These are phyloP conservation scores for Notodonta ziczac DNA, from an alignment of 2,888 invertebrate genomes.

Conservation along the genomic window DNA sequence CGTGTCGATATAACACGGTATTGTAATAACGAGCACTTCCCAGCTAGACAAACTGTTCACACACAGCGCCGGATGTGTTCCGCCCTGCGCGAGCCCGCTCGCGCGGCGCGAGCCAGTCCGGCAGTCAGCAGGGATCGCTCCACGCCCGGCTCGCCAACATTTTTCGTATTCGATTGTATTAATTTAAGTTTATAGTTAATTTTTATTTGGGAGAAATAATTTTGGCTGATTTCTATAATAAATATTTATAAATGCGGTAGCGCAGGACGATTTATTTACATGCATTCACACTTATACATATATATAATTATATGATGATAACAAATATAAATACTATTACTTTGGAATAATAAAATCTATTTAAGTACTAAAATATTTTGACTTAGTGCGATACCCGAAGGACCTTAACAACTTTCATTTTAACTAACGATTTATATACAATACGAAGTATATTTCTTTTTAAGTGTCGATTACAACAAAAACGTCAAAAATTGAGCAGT, in stretches of 20 bases:
- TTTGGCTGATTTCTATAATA: constrained; percentile 81
- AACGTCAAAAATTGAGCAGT: constrained; percentile 40
- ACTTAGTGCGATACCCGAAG: constrained; percentile 24
- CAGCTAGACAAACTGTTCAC: too few species aligned
- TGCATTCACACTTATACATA: constrained; percentile 36
- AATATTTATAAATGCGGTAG: constrained; percentile 76
- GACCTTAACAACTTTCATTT: not conserved
- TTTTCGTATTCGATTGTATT: constrained; percentile 64
- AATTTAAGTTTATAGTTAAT: constrained; percentile 75
- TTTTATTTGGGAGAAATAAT: constrained; percentile 77
- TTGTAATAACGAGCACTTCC: too few species aligned
- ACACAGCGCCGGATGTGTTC: too few species aligned
- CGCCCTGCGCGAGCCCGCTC: too few species aligned
- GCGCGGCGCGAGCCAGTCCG: too few species aligned
- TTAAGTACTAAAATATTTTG: constrained; percentile 41
- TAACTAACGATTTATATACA: not conserved
- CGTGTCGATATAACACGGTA: too few species aligned
- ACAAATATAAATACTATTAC: constrained; percentile 27
- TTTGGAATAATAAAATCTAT: constrained; percentile 44
- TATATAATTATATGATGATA: constrained; percentile 25
- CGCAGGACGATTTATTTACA: constrained; percentile 50
- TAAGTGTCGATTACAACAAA: not conserved
- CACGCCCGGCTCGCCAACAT: constrained; percentile 30
- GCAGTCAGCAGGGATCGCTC: not conserved
- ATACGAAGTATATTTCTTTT: not conserved